These are phyloP conservation scores for Oreochromis tanganicae DNA, from an alignment of 2,113 vertebrate genomes.

Conservation along the genomic window DNA sequence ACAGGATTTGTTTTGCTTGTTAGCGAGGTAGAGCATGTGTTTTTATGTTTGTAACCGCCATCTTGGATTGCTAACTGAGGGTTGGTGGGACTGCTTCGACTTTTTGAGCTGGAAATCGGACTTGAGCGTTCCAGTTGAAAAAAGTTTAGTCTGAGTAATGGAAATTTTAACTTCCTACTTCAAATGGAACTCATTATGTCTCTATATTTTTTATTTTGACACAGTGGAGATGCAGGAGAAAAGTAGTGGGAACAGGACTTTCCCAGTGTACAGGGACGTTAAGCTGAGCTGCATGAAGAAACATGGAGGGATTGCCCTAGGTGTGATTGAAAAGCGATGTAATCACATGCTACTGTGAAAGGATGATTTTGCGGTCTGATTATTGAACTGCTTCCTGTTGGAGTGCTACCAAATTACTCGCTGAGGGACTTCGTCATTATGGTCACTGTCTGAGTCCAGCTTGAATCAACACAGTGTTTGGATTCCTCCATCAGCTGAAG, in stretches of 20 bases:
- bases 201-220: not conserved
- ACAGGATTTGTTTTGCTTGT: not conserved
- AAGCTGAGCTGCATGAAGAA: not conserved
- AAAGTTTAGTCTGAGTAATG: not conserved
- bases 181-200: not conserved
- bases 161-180: not conserved
- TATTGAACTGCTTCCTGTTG: not conserved
- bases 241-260: not conserved
- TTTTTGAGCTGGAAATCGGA: not conserved
- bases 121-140: not conserved
- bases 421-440: not conserved
- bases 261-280: not conserved
- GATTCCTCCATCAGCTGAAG: not conserved
- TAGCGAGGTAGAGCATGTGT: not conserved
- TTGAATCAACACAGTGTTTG: not conserved
- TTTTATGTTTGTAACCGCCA: not conserved
- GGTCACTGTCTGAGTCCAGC: not conserved
- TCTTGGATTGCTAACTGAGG: not conserved
- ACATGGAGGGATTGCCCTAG: not conserved
- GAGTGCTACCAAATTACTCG: not conserved
- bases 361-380: not conserved
- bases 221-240: not conserved
- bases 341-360: not conserved
- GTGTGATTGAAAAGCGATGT: not conserved
- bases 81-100: not conserved